These are phyloP conservation scores for Apantesis nais DNA, from an alignment of 2,888 invertebrate genomes.

Conservation along the genomic window DNA sequence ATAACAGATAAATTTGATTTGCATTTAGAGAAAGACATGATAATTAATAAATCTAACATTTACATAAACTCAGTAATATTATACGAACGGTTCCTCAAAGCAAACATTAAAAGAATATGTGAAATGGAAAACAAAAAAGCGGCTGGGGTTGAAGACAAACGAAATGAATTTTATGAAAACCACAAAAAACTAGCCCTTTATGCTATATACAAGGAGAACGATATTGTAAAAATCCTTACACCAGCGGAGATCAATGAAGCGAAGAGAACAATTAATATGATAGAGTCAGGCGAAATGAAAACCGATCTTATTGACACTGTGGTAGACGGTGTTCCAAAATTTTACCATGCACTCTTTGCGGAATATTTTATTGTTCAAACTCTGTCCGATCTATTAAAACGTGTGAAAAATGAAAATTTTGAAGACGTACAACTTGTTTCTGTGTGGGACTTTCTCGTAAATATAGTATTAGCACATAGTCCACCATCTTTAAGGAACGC, in stretches of 20 bases:
- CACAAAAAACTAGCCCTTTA: conserved; percentile 56
- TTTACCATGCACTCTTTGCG: conserved; percentile 53
- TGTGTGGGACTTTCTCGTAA: conserved; percentile 51
- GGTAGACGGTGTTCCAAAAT: conserved; percentile 51
- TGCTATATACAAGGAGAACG: conserved; percentile 51
- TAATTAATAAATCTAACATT: conserved; percentile 43
- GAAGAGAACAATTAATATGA: conserved; percentile 42
- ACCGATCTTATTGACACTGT: conserved; percentile 47
- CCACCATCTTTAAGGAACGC: conserved; percentile 48
- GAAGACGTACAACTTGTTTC: conserved; percentile 29
- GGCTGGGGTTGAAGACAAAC: conserved; percentile 11
- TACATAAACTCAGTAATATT: conserved; percentile 43
- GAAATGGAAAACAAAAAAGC: conserved; percentile 24
- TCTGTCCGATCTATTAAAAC: conserved; percentile 40
- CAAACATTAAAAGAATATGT: conserved; percentile 46
- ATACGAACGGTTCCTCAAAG: conserved; percentile 50
- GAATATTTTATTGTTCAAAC: conserved; percentile 55
- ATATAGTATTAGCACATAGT: conserved; percentile 43
- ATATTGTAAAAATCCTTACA: conserved; percentile 48
- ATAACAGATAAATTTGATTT: conserved; percentile 48
- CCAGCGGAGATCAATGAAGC: conserved; percentile 48
- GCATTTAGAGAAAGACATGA: conserved; percentile 34
- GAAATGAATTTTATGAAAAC: conserved; percentile 43
- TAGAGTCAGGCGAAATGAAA: conserved; percentile 50
- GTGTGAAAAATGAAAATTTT: not conserved